These are phyloP conservation scores for Peromyscus maniculatus DNA, from an alignment of 2,113 vertebrate species.

Conservation along the genomic window DNA sequence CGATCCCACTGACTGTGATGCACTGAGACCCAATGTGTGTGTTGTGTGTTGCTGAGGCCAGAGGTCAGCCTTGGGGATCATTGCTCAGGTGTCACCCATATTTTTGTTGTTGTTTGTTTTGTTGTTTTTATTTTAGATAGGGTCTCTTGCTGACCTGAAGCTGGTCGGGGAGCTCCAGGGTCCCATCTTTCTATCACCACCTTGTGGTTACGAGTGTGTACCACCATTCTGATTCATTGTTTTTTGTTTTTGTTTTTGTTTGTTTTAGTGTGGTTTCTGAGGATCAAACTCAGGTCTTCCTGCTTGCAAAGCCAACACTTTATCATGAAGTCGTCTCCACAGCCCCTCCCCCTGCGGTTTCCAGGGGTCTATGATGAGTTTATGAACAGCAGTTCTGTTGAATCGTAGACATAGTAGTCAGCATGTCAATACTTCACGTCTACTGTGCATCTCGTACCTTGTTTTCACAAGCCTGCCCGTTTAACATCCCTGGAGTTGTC, in stretches of 20 bases:
- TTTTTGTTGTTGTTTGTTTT: neutral
- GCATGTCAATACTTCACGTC: no score
- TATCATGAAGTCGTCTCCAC: no score
- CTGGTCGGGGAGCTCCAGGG: neutral
- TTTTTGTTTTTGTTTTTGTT: neutral
- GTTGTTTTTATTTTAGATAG: neutral
- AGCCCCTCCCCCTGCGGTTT: neutral
- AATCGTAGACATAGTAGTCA: no score
- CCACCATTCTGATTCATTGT: neutral
- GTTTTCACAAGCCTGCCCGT: neutral
- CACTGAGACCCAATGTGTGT: neutral
- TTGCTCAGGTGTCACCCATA: neutral
- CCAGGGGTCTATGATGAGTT: neutral
- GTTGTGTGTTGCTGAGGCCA: neutral
- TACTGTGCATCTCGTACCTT: rapidly evolving
- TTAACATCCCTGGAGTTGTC: neutral
- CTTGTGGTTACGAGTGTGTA: neutral
- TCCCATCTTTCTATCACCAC: neutral
- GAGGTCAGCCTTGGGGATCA: neutral
- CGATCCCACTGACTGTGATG: neutral
- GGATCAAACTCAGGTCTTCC: neutral
- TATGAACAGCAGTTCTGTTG: neutral
- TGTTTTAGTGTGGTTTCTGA: neutral
- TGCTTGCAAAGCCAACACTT: neutral
- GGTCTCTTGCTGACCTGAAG: neutral